A percentile compares a stretch with the other conserved stretches of the same genome.
These are phyloP conservation scores for Galeopterus variegatus DNA, from an alignment of 2,113 vertebrate genomes.

Conservation along the genomic window DNA sequence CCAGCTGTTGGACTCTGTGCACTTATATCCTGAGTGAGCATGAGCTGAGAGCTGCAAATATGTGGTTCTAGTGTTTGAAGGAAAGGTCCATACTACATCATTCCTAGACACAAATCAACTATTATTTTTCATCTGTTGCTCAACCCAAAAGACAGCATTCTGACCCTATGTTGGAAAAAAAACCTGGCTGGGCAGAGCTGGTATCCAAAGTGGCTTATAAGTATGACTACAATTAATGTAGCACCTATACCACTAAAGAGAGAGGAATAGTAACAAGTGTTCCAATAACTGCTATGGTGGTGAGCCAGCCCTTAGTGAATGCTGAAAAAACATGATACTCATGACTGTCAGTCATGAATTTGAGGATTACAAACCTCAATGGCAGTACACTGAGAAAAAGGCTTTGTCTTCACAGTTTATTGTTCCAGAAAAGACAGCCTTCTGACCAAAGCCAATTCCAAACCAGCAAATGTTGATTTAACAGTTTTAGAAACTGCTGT, in stretches of 20 bases:
- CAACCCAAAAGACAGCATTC: not conserved
- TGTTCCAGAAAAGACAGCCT: not conserved
- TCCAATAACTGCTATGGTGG: not conserved
- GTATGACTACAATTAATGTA: not conserved
- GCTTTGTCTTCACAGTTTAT: not conserved
- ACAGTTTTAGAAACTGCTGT: slow-evolving; percentile 37
- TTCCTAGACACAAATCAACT: not conserved
- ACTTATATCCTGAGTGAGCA: not conserved
- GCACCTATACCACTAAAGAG: not conserved
- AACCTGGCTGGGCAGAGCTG: not conserved
- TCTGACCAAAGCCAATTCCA: not conserved
- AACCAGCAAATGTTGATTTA: not conserved
- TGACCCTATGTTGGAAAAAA: not conserved
- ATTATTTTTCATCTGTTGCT: not conserved
- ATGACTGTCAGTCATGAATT: not conserved
- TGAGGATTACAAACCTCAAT: not conserved
- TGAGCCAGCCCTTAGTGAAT: not conserved
- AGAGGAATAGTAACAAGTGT: not conserved
- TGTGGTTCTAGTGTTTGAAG: not conserved
- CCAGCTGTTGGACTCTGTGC: not conserved
- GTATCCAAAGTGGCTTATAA: not conserved
- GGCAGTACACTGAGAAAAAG: not conserved
- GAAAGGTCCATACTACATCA: not conserved
- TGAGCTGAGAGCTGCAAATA: not conserved
- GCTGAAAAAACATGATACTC: not conserved